Percentiles rank a stretch among this genome's conserved stretches.
Evolutionary conservation across 2,113 vertebrate species (phyloP).

Genomic region (Lagenorhynchus albirostris): DNA sequence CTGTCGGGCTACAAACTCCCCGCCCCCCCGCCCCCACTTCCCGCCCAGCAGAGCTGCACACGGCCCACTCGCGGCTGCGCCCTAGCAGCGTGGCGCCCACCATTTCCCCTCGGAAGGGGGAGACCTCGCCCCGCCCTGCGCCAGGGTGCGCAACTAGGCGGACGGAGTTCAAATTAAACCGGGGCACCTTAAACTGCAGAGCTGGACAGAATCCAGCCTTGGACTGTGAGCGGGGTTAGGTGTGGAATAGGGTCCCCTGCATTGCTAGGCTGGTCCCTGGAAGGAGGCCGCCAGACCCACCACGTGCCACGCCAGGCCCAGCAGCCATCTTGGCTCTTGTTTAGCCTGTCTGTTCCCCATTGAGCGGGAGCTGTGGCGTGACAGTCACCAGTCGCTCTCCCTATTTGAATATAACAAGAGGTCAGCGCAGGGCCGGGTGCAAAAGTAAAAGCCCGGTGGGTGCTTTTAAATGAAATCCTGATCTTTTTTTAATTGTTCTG

Average conservation of each 20-base stretch:
- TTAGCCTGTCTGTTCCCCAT: not conserved
- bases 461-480: not conserved
- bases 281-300: fast-evolving
- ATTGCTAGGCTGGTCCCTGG: too few species aligned
- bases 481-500: not conserved
- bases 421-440: not conserved
- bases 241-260: too few species aligned
- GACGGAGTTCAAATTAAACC: fast-evolving
- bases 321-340: not conserved
- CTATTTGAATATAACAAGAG: not conserved
- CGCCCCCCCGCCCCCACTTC: not conserved
- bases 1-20: too few species aligned
- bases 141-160: fast-evolving
- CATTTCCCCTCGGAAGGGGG: not conserved
- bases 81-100: not conserved
- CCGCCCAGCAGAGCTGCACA: not conserved
- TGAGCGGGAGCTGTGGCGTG: not conserved
- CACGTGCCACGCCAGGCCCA: not conserved
- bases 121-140: too few species aligned
- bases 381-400: not conserved
- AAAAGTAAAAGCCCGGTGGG: not conserved
- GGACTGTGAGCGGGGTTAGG: too few species aligned
- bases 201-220: not conserved
- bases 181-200: not conserved
- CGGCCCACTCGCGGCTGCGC: not conserved